These are phyloP conservation scores for Pyralis farinalis DNA, from an alignment of 2,888 invertebrate species.

Conservation along the genomic window DNA sequence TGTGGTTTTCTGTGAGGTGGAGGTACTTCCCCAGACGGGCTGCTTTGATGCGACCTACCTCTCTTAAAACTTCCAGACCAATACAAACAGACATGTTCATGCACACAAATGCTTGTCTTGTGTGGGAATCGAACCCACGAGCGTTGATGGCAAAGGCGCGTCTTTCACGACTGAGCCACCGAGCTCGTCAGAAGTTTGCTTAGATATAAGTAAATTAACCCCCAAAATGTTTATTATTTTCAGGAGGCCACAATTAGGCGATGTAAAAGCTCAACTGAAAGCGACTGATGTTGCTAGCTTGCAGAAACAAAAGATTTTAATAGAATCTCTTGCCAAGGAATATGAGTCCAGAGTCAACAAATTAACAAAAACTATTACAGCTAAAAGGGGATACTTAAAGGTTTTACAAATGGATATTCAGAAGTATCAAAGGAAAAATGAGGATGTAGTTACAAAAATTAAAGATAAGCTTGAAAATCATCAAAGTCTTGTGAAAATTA, in stretches of 20 bases:
- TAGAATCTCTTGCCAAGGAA: constrained; percentile 60
- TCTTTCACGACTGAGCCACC: too few species aligned
- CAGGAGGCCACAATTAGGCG: constrained; percentile 65
- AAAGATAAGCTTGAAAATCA: constrained; percentile 52
- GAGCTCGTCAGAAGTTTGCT: too few species aligned
- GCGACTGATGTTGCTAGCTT: constrained; percentile 58
- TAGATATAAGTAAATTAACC: too few species aligned
- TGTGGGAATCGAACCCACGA: too few species aligned
- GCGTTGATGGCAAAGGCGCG: too few species aligned
- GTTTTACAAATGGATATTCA: constrained; percentile 66
- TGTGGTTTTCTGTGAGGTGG: too few species aligned
- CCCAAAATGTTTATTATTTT: constrained; percentile 23
- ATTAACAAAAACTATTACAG: constrained; percentile 54
- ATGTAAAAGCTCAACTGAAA: constrained; percentile 59
- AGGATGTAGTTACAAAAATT: constrained; percentile 51
- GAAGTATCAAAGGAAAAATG: constrained; percentile 68
- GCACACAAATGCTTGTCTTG: too few species aligned
- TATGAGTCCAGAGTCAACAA: constrained; percentile 59
- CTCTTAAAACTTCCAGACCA: too few species aligned
- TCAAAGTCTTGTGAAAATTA: constrained; percentile 34
- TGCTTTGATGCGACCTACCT: too few species aligned
- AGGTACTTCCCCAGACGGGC: too few species aligned
- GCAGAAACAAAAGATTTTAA: constrained; percentile 53
- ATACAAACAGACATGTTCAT: too few species aligned
- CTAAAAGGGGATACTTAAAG: constrained; percentile 65